Base-by-base conservation (phyloP, 2,888 invertebrate genomes). In the Xestia rhomboidea region DNA sequence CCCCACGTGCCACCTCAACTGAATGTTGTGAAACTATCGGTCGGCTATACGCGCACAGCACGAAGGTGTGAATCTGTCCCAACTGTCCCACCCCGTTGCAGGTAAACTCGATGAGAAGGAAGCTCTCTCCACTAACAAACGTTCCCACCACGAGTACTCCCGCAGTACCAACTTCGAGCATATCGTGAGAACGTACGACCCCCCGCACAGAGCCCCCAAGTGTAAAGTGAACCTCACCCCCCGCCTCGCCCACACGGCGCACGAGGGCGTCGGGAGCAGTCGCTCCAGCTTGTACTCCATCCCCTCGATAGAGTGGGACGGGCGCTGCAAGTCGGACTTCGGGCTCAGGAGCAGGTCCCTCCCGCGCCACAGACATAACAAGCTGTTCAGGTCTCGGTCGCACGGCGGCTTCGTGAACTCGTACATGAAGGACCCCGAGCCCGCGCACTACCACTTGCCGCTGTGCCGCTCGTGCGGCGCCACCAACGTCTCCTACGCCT, bases 401-500 rank as follows among this genome's bases (percentile, higher is more conserved):
- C 95, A 96, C 68, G 91, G 95, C 34, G 95, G 96, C 7, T 96
- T 96, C 74, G 89, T 96, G 0, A 96, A 96, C 85, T 90, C 94
- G 0, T 94, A 91, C 69, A 89, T 95, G 0, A 94, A 92, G 85
- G 92, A 96, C 75, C 96, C 96, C 0, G 93, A 94, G 57, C 97
- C 97, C 0, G 80, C 60, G 0, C 97, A 97, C 81, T 97, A 93
- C 83, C 97, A 97, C 82, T n/a, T 96, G 1, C 97, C 97, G 0
- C 93, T 91, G 71, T 95, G 94, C 76, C 87, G 88, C 0, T 94
- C 94, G 11, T 95, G 95, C 51, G 94, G 95, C 1, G 88, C 93
- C 11, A 87, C 90, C 0, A 93, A 89, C 54, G 84, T 88, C 15
- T 92, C 93, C 0, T 95, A 94, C 81, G 88, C 91, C 0, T 93